Conservation (phyloP, 2,888 invertebrate genomes). For the Drosophila atripex region DNA sequence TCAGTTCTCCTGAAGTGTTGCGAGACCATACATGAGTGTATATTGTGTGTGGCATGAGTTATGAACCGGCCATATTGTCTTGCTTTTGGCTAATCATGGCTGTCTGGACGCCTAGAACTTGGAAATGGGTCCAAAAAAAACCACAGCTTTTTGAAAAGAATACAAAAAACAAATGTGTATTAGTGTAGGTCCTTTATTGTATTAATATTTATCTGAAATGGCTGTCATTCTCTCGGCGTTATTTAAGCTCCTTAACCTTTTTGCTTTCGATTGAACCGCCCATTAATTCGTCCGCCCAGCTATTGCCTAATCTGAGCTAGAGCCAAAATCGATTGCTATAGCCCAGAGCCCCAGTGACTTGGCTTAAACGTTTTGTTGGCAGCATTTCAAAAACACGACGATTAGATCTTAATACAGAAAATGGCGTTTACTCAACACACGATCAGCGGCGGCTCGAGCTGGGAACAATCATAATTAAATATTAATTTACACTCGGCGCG, state of each 20-base stretch:
- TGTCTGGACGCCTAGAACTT: conserved; percentile 18
- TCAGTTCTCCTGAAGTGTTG: conserved; percentile 31
- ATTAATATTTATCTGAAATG: too few relatives aligned
- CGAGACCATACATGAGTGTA: conserved; percentile 2
- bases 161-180: too few relatives aligned
- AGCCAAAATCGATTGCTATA: conserved; percentile 33
- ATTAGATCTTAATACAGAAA: conserved; percentile 69
- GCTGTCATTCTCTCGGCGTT: not conserved
- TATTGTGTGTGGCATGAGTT: conserved; percentile 56
- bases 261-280: not conserved
- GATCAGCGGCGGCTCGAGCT: conserved; percentile 36
- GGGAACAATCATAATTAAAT: conserved; percentile 78
- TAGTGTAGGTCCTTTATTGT: too few relatives aligned
- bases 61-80: conserved; percentile 34
- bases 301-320: conserved; percentile 47
- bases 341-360: conserved; percentile 18
- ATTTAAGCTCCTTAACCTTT: not conserved
- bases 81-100: conserved; percentile 39
- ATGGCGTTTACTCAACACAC: conserved; percentile 65
- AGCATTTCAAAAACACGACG: conserved; percentile 53
- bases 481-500: conserved; percentile 80
- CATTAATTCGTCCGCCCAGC: not conserved
- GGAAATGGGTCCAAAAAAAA: not conserved
- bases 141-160: not conserved
- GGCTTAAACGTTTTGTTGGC: conserved; percentile 51